Evolutionary conservation across 2,888 invertebrate genomes (phyloP).

Genomic region (Pristionchus mayeri): DNA sequence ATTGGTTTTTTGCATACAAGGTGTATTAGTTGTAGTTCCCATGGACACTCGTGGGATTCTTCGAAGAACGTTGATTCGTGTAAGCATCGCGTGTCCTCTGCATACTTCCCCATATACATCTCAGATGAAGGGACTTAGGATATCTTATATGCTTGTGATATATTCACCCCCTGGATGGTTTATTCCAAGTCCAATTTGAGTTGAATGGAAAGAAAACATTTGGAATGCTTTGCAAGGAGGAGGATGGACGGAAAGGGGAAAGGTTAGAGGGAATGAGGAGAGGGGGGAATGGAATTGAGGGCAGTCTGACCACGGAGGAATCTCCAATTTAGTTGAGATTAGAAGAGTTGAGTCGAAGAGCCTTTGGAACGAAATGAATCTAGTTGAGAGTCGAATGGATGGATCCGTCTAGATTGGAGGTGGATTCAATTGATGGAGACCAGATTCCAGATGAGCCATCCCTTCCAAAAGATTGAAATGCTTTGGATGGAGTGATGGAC

Average conservation of each 20-base stretch:
- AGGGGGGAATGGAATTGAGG: not conserved
- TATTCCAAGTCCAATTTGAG: not conserved
- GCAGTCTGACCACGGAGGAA: not conserved
- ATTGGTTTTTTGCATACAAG: no score
- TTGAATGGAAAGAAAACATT: not conserved
- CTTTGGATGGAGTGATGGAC: no score
- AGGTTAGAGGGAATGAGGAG: slow-evolving; percentile 1
- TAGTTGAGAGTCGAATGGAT: not conserved
- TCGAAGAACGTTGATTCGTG: not conserved
- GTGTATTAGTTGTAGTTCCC: no score
- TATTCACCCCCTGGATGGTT: not conserved
- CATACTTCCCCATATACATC: slow-evolving; percentile 18
- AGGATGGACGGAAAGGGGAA: not conserved
- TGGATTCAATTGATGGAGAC: not conserved
- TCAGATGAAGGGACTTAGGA: not conserved
- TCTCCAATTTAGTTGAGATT: slow-evolving; percentile 42
- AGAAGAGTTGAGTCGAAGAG: slow-evolving; percentile 34
- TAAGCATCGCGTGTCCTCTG: slow-evolving; percentile 6
- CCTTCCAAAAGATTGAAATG: no score
- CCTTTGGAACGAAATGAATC: not conserved
- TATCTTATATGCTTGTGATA: not conserved
- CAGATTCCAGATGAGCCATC: no score
- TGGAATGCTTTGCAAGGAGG: not conserved
- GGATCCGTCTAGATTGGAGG: not conserved
- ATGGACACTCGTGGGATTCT: no score